These are phyloP conservation scores for Strigamia transsilvanica DNA, from an alignment of 2,888 invertebrate species.

Conservation along the genomic window DNA sequence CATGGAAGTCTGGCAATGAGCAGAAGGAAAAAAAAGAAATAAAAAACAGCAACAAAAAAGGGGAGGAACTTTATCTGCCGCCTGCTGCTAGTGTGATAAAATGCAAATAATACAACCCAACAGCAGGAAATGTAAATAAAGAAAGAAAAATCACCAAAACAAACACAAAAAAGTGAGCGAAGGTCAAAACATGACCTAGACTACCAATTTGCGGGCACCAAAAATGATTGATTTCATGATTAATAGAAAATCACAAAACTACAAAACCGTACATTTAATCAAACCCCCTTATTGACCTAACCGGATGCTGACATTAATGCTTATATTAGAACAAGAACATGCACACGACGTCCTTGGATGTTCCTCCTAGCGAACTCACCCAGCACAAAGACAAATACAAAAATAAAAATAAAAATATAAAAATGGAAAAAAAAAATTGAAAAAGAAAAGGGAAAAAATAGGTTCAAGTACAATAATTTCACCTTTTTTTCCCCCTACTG, in stretches of 20 bases:
- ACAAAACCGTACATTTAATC: too few species aligned
- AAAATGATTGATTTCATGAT: too few species aligned
- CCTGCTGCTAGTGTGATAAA: background rate
- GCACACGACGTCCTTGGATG: background rate
- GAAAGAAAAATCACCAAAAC: background rate
- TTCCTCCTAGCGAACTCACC: background rate
- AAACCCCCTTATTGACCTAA: too few species aligned
- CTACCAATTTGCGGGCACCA: too few species aligned
- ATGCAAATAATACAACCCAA: background rate
- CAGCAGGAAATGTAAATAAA: background rate
- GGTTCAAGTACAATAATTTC: slow-evolving; percentile 7
- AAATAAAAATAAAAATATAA: background rate
- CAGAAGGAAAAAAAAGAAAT: too few species aligned
- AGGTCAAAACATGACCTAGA: background rate
- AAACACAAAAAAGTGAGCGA: background rate
- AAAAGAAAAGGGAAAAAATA: background rate
- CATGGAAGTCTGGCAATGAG: background rate
- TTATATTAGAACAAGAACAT: background rate
- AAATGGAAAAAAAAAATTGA: background rate
- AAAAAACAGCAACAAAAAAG: background rate
- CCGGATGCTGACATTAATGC: background rate
- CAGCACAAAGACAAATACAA: background rate
- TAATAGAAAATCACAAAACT: too few species aligned
- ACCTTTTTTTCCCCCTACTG: background rate
- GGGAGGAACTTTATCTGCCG: background rate